Evolutionary conservation across 1,140 invertebrate species (phyloP).

Genomic region (Drosophila mauritiana): DNA sequence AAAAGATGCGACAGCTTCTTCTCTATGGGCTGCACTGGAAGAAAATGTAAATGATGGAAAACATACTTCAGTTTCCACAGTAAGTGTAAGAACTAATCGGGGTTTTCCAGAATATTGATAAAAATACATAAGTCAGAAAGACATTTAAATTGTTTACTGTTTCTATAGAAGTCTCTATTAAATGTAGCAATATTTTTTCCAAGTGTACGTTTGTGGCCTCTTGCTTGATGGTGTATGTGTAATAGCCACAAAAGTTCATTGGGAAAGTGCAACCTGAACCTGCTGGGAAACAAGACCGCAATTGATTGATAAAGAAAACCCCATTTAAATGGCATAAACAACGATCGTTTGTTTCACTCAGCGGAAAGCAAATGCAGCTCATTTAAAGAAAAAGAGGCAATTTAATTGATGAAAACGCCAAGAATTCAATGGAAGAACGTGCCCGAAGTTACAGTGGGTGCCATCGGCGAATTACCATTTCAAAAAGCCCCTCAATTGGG

Average conservation of each 20-base stretch:
- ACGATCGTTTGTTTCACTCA: conserved; percentile 24
- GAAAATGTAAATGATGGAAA: neutral
- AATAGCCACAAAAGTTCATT: conserved; percentile 71
- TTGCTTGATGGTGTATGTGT: conserved; percentile 25
- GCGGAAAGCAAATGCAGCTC: conserved; percentile 27
- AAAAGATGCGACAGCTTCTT: conserved; percentile 75
- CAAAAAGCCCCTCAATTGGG: conserved; percentile 13
- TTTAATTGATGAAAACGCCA: conserved; percentile 37
- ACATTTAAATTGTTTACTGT: too few species aligned
- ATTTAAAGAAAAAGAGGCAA: conserved; percentile 25
- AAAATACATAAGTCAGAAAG: too few species aligned
- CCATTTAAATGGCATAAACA: conserved; percentile 52
- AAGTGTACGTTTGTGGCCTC: conserved; percentile 3
- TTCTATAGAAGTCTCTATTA: too few species aligned
- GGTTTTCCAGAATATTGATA: too few species aligned
- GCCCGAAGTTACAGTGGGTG: conserved; percentile 27
- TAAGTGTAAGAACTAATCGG: too few species aligned
- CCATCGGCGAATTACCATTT: conserved; percentile 24
- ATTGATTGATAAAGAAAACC: conserved; percentile 70
- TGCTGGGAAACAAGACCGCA: conserved; percentile 71
- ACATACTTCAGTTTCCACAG: neutral
- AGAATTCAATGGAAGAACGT: conserved; percentile 32
- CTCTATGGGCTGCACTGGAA: conserved; percentile 20
- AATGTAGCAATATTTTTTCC: neutral
- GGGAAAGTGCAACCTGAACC: conserved; percentile 72